Conservation (phyloP, 2,888 invertebrate genomes). For the Phania funesta region DNA sequence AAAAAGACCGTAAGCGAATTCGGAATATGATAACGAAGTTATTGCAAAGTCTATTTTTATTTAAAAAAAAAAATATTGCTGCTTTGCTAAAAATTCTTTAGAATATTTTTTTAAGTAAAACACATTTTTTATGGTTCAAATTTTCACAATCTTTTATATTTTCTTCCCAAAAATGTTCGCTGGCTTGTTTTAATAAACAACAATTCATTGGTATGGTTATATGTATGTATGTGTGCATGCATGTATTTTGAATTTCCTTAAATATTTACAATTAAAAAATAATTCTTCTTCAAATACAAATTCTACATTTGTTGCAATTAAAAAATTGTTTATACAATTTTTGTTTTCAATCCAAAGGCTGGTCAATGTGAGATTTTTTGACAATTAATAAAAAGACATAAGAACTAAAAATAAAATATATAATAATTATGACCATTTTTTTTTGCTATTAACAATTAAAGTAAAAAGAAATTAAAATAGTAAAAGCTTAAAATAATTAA, state of each 20-base stretch:
- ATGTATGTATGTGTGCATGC: too few relatives aligned
- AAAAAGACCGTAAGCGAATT: too few relatives aligned
- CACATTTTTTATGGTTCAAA: slow-evolving; percentile 2
- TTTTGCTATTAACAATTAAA: neutral
- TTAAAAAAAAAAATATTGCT: too few relatives aligned
- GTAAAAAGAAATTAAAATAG: neutral
- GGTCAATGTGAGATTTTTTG: slow-evolving; percentile 25
- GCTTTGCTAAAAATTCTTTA: too few relatives aligned
- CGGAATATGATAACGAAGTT: too few relatives aligned
- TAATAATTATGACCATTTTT: neutral
- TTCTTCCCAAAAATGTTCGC: slow-evolving; percentile 29
- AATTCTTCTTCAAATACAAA: neutral
- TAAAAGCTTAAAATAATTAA: neutral
- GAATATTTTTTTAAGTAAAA: slow-evolving; percentile 24
- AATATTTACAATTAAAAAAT: slow-evolving; percentile 48
- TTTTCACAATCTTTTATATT: slow-evolving; percentile 32
- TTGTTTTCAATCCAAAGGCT: slow-evolving; percentile 30
- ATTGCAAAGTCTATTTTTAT: too few relatives aligned
- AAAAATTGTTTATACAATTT: slow-evolving; percentile 30
- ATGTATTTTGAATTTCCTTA: slow-evolving; percentile 47
- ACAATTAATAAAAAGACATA: neutral
- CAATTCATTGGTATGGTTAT: slow-evolving; percentile 60
- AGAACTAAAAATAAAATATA: neutral
- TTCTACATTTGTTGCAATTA: slow-evolving; percentile 34
- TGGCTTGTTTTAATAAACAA: slow-evolving; percentile 19